phyloP scores from a whole-genome alignment of 2,888 invertebrate species.

The Agrilus cyanescens region DNA sequence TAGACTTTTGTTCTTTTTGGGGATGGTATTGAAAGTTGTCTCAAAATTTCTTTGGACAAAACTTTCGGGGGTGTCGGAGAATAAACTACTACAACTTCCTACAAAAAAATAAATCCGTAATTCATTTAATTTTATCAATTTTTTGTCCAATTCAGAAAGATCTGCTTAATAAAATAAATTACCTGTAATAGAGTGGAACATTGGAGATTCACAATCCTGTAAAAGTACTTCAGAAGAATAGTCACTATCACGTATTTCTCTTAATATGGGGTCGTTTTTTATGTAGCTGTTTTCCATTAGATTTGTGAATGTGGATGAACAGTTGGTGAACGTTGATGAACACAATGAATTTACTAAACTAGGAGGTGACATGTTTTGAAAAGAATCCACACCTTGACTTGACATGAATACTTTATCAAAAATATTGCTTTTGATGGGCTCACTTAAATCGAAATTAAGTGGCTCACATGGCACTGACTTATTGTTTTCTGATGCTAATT shows the following conservation, averaged over 20 bases:
- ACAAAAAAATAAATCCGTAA: slow-evolving; percentile 17
- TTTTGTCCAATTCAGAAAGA: no score
- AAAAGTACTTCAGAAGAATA: slow-evolving; percentile 27
- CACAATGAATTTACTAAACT: slow-evolving; percentile 47
- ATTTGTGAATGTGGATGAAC: slow-evolving; percentile 29
- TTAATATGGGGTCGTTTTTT: slow-evolving; percentile 32
- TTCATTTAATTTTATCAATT: no score
- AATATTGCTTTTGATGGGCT: slow-evolving; percentile 27
- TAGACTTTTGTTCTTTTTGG: slow-evolving; percentile 3
- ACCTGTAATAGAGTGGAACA: slow-evolving; percentile 24
- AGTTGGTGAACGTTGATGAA: slow-evolving; percentile 34
- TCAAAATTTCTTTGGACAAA: slow-evolving; percentile 26
- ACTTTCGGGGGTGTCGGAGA: slow-evolving; percentile 29
- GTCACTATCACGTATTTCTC: slow-evolving; percentile 33
- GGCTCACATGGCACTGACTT: slow-evolving; percentile 15
- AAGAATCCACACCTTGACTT: slow-evolving; percentile 40
- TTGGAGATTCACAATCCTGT: slow-evolving; percentile 28
- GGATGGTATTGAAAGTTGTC: slow-evolving; percentile 15
- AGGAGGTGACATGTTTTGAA: slow-evolving; percentile 42
- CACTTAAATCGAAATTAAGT: slow-evolving; percentile 30
- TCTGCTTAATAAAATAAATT: no score
- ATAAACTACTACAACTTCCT: slow-evolving; percentile 31
- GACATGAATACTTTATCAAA: slow-evolving; percentile 30
- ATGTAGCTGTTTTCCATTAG: slow-evolving; percentile 35
- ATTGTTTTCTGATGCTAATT: slow-evolving; percentile 1